Percentiles rank a stretch among this genome's conserved stretches.
phyloP scores from a whole-genome alignment of 2,797 vertebrate species.

The Sebastolobus alascanus region DNA sequence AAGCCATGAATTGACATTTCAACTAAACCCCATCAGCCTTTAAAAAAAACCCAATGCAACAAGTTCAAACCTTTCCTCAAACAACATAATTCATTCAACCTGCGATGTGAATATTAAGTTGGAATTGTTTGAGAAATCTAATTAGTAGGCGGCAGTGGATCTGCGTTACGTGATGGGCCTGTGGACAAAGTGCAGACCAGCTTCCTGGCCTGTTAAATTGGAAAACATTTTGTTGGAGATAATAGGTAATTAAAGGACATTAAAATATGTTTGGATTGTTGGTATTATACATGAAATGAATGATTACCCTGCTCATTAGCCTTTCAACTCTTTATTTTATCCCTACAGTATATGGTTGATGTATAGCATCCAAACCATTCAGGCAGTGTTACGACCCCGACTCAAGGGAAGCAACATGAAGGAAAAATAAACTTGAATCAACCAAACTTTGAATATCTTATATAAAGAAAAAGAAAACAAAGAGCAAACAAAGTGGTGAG shows the following conservation, averaged over 20 bases:
- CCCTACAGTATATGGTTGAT: background rate
- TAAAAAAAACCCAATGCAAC: constrained; percentile 2
- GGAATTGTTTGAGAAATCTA: constrained; percentile 14
- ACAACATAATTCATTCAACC: constrained; percentile 28
- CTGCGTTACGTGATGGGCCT: background rate
- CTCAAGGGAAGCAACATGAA: constrained; percentile 1
- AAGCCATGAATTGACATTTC: constrained; percentile 49
- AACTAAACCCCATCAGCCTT: constrained; percentile 18
- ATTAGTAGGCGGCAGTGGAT: constrained; percentile 18
- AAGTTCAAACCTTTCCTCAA: constrained; percentile 34
- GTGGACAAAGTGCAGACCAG: constrained; percentile 14
- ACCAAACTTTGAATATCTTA: background rate
- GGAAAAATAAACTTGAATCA: background rate
- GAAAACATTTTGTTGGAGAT: constrained; percentile 12
- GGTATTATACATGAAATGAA: background rate
- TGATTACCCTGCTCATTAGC: background rate
- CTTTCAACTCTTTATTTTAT: background rate
- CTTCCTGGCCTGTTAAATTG: background rate
- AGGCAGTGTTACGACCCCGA: background rate
- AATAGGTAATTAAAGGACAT: background rate
- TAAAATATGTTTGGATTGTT: constrained; percentile 1
- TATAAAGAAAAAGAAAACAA: background rate
- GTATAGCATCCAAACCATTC: background rate
- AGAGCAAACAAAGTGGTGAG: background rate
- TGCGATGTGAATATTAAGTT: constrained; percentile 42